Evolutionary conservation across 2,888 invertebrate genomes (phyloP), one percentile per base, ranked within the genome.

Genomic region (Leuctra nigra): DNA sequence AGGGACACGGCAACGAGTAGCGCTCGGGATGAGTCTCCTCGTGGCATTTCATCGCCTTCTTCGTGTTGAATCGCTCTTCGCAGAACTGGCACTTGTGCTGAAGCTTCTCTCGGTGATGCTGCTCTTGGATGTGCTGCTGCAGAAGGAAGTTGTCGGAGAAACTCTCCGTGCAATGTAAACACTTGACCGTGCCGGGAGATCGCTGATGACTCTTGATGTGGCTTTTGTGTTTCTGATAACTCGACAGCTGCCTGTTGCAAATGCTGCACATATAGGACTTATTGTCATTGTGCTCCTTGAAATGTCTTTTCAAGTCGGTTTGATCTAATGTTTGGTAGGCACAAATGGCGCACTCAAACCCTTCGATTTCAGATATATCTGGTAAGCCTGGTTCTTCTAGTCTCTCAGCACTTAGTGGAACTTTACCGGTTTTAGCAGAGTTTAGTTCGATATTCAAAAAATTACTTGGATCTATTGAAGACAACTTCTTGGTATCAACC

Each of bases 11-110:
- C 7, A 29, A 7, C 3, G 16, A 4, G 6, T 47, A 58, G 9
- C 59, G 56, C 41, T 54, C 55, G 7, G 58, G 53, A 41, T 62
- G 62, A 14, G 23, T 22, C 11, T 55, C 56, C 48, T 60, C 58
- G 53, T 62, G 63, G 7, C 23, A 18, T 46, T 56, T 50, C 23
- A 53, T 36, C 25, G 48, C 47, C 22, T 54, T 58, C 46, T 53
- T 62, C 16, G 41, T 18, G 18, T 36, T n/a, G n/a, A 57, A 48
- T 20, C 25, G 16, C 18, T 47, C 23, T n/a, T 44, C 50, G 44
- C 59, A 59, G 6, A 29, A 54, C n/a, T 33, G 24, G 23, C 57
- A 56, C 22, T 52, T 24, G 2, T 52, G 16, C 44, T 3, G 3
- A 6, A 20, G 16, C 4, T 38, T 38, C 6, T 29, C 29, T 29